phyloP scores from a whole-genome alignment of 1,140 invertebrate species.

The Caenorhabditis inopinata region DNA sequence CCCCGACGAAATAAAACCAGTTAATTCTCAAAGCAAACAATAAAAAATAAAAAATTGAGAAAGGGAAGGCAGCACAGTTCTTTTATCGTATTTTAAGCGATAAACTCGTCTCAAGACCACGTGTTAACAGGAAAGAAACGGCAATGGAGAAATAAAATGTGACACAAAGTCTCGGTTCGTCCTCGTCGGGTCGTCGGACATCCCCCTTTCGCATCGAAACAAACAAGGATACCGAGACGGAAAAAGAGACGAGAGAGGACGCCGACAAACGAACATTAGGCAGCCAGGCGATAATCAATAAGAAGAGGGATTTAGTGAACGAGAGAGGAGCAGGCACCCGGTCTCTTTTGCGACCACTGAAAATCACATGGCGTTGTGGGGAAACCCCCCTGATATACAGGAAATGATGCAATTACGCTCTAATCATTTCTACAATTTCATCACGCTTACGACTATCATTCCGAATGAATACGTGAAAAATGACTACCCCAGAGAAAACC shows the following conservation, averaged over 20 bases:
- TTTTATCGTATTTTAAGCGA: slow-evolving; percentile 26
- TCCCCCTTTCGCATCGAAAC: slow-evolving; percentile 14
- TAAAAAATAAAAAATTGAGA: neutral
- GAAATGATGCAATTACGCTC: slow-evolving; percentile 9
- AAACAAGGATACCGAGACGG: slow-evolving; percentile 27
- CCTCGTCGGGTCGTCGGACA: slow-evolving; percentile 8
- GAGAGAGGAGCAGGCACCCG: neutral
- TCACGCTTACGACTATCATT: neutral
- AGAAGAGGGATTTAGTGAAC: neutral
- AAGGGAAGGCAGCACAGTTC: neutral
- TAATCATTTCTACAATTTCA: neutral
- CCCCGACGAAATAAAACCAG: neutral
- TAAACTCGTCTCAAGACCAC: slow-evolving; percentile 30
- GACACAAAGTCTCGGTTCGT: slow-evolving; percentile 21
- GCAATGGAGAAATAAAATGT: slow-evolving; percentile 19
- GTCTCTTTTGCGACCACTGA: neutral
- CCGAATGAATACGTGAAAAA: neutral
- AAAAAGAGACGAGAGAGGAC: slow-evolving; percentile 4
- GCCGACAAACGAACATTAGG: slow-evolving; percentile 16
- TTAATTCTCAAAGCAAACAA: neutral
- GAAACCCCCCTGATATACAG: slow-evolving; percentile 7
- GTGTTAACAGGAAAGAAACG: slow-evolving; percentile 27
- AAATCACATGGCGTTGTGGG: slow-evolving; percentile 28
- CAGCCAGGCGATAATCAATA: slow-evolving; percentile 9
- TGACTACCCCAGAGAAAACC: too few species aligned